Conservation (phyloP, 2,113 vertebrate species). For the Nerophis lumbriciformis region DNA sequence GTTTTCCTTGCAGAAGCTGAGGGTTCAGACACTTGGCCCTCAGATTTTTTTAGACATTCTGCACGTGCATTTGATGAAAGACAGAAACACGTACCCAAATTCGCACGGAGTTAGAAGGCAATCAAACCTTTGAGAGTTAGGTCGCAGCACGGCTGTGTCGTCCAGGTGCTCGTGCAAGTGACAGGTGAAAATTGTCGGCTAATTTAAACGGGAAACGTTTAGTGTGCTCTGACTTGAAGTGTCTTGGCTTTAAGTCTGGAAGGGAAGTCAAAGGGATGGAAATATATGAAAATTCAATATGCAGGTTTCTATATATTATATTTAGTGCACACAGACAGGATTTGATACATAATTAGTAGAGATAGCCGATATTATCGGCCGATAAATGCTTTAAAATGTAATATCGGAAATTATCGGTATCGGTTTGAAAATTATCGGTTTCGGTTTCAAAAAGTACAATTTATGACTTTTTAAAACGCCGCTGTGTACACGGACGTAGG, state of each 20-base stretch:
- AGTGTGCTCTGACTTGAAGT: not conserved
- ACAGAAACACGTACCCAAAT: not conserved
- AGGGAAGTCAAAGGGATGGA: not conserved
- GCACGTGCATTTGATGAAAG: not conserved
- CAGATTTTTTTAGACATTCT: conserved; percentile 13
- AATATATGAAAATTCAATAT: too few relatives aligned
- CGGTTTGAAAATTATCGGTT: too few relatives aligned
- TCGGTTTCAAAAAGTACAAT: too few relatives aligned
- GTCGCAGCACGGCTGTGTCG: not conserved
- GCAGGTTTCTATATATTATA: too few relatives aligned
- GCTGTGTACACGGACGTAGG: too few relatives aligned
- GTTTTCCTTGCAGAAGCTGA: conserved; percentile 33
- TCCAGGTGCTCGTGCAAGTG: not conserved
- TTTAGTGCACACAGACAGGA: too few relatives aligned
- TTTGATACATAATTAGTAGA: too few relatives aligned
- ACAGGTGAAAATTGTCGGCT: not conserved
- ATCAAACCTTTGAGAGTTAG: not conserved
- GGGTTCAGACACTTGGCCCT: conserved; percentile 14
- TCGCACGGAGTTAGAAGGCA: not conserved
- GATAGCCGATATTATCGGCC: too few relatives aligned
- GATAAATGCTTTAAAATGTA: too few relatives aligned
- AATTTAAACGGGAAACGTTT: not conserved
- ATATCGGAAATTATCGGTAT: too few relatives aligned
- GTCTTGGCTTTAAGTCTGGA: not conserved
- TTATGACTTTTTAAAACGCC: too few relatives aligned